These are phyloP conservation scores for Cantharis flavilabris DNA, from an alignment of 2,888 invertebrate species.

Conservation along the genomic window DNA sequence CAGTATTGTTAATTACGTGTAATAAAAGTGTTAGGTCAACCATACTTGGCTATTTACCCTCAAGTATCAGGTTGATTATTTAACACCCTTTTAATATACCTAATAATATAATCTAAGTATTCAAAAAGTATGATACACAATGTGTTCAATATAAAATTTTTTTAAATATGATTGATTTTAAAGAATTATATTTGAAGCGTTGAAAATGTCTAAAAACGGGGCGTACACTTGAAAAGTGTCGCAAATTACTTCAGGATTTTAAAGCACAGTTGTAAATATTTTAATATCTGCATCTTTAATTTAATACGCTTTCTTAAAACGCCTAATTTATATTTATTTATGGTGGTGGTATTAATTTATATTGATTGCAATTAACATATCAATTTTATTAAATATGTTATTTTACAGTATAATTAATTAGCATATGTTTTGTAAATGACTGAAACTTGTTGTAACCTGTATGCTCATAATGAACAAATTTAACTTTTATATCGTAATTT, in stretches of 20 bases:
- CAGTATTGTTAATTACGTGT: not conserved
- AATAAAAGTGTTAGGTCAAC: not conserved
- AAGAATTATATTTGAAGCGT: constrained; percentile 8
- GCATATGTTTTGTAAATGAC: constrained; percentile 17
- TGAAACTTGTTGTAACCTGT: constrained; percentile 18
- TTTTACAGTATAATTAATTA: not conserved
- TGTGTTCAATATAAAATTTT: constrained; percentile 21
- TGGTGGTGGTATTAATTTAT: constrained; percentile 24
- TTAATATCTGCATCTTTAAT: not conserved
- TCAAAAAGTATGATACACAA: constrained; percentile 26
- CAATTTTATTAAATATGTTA: constrained; percentile 8
- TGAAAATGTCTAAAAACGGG: not conserved
- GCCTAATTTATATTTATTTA: constrained; percentile 25
- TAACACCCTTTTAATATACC: constrained; percentile 8
- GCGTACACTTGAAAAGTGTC: not conserved
- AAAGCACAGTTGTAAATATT: not conserved
- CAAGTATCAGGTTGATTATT: constrained; percentile 4
- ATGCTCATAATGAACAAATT: constrained; percentile 26
- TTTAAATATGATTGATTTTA: constrained; percentile 9
- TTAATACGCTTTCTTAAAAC: constrained; percentile 15
- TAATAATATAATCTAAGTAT: constrained; percentile 13
- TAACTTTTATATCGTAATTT: constrained; percentile 17
- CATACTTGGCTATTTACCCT: not conserved
- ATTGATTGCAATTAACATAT: constrained; percentile 2
- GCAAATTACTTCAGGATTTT: not conserved